Conservation (phyloP, 2,797 vertebrate genomes). For the Typhlichthys subterraneus region DNA sequence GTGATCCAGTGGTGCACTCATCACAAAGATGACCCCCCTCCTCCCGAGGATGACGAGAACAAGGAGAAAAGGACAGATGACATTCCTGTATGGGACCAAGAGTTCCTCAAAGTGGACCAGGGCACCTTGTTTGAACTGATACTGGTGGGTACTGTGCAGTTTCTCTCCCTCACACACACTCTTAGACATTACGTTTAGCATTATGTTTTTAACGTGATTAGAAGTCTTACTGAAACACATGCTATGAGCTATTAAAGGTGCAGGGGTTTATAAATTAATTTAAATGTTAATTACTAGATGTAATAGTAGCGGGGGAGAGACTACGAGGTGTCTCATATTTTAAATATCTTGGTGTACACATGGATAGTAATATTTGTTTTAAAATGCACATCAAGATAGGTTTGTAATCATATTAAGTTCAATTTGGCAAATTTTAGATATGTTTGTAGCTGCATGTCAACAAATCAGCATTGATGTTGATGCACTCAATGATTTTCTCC, state of each 20-base stretch:
- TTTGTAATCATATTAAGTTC: no score
- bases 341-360: slow-evolving; percentile 14
- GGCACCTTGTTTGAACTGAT: slow-evolving; percentile 98
- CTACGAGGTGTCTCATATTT: slow-evolving; percentile 13
- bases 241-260: no score
- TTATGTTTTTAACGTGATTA: no score
- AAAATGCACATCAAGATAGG: neutral
- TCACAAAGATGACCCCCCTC: slow-evolving; percentile 99
- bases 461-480: neutral
- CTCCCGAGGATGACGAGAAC: slow-evolving; percentile 98
- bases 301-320: slow-evolving; percentile 2
- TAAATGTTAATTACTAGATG: no score
- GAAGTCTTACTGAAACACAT: no score
- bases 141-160: slow-evolving; percentile 79
- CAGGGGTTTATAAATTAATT: no score
- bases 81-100: slow-evolving; percentile 99
- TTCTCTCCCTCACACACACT: neutral
- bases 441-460: neutral
- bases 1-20: slow-evolving; percentile 99
- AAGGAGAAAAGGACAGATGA: slow-evolving; percentile 99
- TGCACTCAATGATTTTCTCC: neutral
- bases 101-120: slow-evolving; percentile 99
- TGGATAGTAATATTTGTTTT: slow-evolving; percentile 3
- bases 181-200: neutral
- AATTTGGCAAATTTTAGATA: no score